Evolutionary conservation across 2,797 vertebrate species (phyloP).

Genomic region (Microchirus variegatus): DNA sequence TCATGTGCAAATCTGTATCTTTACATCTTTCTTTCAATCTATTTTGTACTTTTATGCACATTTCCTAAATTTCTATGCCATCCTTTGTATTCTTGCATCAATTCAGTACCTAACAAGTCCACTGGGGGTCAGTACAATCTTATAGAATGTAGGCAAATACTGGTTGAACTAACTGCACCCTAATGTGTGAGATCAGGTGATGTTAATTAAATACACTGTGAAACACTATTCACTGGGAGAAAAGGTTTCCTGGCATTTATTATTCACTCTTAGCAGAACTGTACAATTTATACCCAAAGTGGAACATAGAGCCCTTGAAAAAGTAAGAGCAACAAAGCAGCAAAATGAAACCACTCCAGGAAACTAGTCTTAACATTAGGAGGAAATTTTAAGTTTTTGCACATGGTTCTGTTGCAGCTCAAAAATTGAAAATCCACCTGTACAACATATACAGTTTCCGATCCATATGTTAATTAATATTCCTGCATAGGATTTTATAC

Average conservation of each 20-base stretch:
- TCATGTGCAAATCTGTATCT: constrained; percentile 8
- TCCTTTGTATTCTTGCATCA: not conserved
- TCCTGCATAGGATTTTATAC: constrained; percentile 97
- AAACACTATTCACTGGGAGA: constrained; percentile 32
- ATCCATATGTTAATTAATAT: constrained; percentile 90
- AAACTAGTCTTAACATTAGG: constrained; percentile 90
- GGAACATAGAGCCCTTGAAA: constrained; percentile 89
- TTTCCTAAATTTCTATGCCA: not conserved
- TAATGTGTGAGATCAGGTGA: not conserved
- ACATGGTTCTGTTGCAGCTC: constrained; percentile 92
- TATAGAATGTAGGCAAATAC: not conserved
- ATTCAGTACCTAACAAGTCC: constrained; percentile 42
- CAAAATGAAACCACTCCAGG: constrained; percentile 90
- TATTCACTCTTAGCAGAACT: constrained; percentile 87
- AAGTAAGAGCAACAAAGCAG: constrained; percentile 95
- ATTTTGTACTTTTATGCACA: constrained; percentile 1
- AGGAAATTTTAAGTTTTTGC: constrained; percentile 87
- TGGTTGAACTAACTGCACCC: too few relatives aligned
- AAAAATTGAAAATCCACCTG: constrained; percentile 90
- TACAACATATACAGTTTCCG: constrained; percentile 96
- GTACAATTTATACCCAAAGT: constrained; percentile 91
- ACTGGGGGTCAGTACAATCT: constrained; percentile 46
- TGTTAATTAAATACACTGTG: not conserved
- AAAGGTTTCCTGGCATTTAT: constrained; percentile 84
- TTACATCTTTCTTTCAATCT: constrained; percentile 10